phyloP scores from a whole-genome alignment of 2,113 vertebrate species.

The Machaerirhynchus nigripectus region DNA sequence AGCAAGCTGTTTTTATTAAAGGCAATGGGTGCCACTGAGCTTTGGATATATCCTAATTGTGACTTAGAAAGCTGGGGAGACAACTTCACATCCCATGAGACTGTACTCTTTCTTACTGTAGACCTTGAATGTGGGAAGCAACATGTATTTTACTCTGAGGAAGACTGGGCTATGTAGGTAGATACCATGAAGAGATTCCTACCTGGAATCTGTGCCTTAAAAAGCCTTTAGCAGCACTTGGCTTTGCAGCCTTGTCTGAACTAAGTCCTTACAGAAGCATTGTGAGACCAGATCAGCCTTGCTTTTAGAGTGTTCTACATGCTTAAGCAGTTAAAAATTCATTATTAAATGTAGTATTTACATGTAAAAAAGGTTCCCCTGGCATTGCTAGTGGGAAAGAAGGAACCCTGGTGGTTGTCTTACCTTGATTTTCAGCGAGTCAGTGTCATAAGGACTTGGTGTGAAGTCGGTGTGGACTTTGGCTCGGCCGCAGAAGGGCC shows the following conservation, averaged over 20 bases:
- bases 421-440: constrained; percentile 94
- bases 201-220: neutral
- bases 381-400: neutral
- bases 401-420: neutral
- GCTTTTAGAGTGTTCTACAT: fast-evolving
- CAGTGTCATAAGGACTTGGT: constrained; percentile 91
- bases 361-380: fast-evolving
- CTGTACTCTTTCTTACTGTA: neutral
- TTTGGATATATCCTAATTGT: neutral
- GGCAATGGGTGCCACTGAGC: neutral
- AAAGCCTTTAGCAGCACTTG: neutral
- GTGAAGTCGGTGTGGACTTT: constrained; percentile 90
- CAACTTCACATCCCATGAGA: neutral
- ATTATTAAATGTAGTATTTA: neutral
- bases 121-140: neutral
- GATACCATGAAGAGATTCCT: neutral
- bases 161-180: neutral
- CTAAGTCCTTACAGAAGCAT: neutral
- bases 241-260: neutral
- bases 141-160: neutral
- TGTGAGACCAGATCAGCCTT: neutral
- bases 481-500: constrained; percentile 86
- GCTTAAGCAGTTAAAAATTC: neutral
- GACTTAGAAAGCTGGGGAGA: neutral
- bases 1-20: neutral